Evolutionary conservation across 2,113 vertebrate species (phyloP).

Genomic region (Aythya baeri): DNA sequence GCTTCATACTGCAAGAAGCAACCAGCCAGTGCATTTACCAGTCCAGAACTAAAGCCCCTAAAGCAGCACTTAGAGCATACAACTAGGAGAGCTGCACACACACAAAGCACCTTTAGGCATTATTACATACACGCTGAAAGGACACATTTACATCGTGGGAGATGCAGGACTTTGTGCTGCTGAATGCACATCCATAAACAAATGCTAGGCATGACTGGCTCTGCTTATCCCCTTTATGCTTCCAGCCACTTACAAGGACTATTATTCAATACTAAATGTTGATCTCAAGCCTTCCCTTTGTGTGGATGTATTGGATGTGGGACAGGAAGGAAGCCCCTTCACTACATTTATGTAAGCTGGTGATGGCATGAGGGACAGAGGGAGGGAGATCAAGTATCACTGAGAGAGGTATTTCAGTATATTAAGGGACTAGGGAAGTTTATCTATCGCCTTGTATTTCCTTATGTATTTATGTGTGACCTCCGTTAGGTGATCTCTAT

Average conservation of each 20-base stretch:
- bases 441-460: background rate
- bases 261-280: background rate
- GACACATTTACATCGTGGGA: background rate
- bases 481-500: background rate
- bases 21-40: background rate
- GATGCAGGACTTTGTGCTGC: background rate
- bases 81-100: background rate
- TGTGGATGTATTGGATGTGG: background rate
- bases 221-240: background rate
- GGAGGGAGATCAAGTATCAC: background rate
- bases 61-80: background rate
- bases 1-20: rapidly evolving
- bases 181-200: background rate
- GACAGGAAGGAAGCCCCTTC: background rate
- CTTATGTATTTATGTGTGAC: background rate
- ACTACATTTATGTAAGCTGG: background rate
- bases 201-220: background rate
- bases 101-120: background rate
- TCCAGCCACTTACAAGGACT: background rate
- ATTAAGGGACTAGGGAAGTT: background rate
- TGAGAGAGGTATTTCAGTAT: background rate
- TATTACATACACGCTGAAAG: background rate
- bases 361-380: background rate
- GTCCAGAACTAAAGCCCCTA: background rate
- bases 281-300: background rate